Evolutionary conservation across 2,888 invertebrate genomes (phyloP).

Genomic region (Phragmatobia fuliginosa): DNA sequence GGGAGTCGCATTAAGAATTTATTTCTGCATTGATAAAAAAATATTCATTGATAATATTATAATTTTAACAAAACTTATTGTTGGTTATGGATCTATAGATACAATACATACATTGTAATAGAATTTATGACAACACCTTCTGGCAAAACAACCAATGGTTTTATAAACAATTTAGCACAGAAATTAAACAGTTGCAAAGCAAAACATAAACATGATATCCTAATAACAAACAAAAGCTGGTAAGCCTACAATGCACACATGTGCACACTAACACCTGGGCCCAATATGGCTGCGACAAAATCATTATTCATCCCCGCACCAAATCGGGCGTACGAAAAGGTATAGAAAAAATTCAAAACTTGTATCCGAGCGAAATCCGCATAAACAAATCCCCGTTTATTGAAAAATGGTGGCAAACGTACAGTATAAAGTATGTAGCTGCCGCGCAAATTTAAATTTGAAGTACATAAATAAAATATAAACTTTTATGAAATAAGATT

Average conservation of each 20-base stretch:
- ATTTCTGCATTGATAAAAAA: not conserved
- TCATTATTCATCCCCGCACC: constrained; percentile 57
- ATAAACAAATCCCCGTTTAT: constrained; percentile 50
- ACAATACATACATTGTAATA: not conserved
- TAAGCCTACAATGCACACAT: constrained; percentile 33
- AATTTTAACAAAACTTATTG: not conserved
- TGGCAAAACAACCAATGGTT: not conserved
- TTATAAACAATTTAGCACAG: not conserved
- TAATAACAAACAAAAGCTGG: constrained; percentile 39
- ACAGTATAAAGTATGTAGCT: constrained; percentile 24
- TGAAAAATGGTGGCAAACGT: constrained; percentile 46
- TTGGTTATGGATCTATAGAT: not conserved
- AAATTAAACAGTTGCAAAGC: not conserved
- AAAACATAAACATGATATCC: not conserved
- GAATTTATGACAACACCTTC: not conserved
- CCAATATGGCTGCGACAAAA: constrained; percentile 54
- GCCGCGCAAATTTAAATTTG: constrained; percentile 56
- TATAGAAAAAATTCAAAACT: constrained; percentile 50
- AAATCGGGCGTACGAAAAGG: constrained; percentile 46
- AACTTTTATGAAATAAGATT: constrained; percentile 48
- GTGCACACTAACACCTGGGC: constrained; percentile 54
- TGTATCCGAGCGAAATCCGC: constrained; percentile 48
- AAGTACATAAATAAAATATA: constrained; percentile 45
- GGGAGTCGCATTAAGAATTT: not conserved
- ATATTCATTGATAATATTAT: not conserved